These are phyloP conservation scores for Cosmia trapezina DNA, from an alignment of 2,888 invertebrate species.

Conservation along the genomic window DNA sequence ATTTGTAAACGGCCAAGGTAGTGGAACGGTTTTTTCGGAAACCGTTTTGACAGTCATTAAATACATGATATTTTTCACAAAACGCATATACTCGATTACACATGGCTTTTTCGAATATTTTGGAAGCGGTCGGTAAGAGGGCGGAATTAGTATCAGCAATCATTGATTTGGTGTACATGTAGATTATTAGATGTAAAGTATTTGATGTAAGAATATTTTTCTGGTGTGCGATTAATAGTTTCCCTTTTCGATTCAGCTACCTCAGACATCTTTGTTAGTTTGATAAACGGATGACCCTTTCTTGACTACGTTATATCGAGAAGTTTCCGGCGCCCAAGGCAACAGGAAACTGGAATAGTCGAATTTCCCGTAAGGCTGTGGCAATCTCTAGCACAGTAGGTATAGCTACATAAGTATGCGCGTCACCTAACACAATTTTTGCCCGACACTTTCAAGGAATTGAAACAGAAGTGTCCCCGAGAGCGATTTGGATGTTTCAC, in stretches of 20 bases:
- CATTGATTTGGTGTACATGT: too few species aligned
- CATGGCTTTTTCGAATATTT: too few species aligned
- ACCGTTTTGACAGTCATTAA: too few species aligned
- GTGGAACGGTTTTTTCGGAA: too few species aligned
- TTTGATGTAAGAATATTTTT: too few species aligned
- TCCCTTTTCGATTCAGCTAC: slow-evolving; percentile 16
- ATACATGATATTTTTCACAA: too few species aligned
- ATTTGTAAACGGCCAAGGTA: too few species aligned
- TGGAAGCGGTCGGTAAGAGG: too few species aligned
- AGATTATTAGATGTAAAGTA: too few species aligned
- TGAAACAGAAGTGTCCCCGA: slow-evolving; percentile 84
- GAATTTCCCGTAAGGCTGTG: slow-evolving; percentile 56
- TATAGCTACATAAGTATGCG: slow-evolving; percentile 49
- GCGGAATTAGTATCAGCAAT: too few species aligned
- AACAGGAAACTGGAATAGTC: slow-evolving; percentile 61
- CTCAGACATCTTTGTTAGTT: slow-evolving; percentile 56
- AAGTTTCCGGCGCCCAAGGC: slow-evolving; percentile 52
- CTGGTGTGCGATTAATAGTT: too few species aligned
- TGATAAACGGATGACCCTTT: slow-evolving; percentile 48
- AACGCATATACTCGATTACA: too few species aligned
- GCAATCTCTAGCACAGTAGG: slow-evolving; percentile 51
- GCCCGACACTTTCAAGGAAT: slow-evolving; percentile 81
- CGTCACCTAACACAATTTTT: slow-evolving; percentile 81
- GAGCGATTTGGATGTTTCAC: slow-evolving; percentile 72
- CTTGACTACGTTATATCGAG: slow-evolving; percentile 48